A percentile compares a stretch with the other conserved stretches of the same genome.
Evolutionary conservation across 1,140 invertebrate genomes (phyloP).

Genomic region (Dendrolimus punctatus): DNA sequence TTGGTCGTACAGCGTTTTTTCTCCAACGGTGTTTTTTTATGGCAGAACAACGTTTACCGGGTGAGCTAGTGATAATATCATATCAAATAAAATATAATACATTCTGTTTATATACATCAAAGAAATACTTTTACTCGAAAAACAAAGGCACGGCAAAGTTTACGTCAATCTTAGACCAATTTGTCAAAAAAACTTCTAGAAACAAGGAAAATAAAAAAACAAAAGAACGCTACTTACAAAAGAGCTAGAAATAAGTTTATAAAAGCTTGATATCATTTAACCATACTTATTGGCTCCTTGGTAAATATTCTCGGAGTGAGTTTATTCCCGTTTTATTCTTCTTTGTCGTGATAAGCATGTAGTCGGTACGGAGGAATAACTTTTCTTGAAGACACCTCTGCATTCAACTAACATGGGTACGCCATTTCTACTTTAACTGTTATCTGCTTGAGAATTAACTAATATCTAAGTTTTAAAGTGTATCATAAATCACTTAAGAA

Average conservation of each 20-base stretch:
- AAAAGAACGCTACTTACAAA: slow-evolving; percentile 2
- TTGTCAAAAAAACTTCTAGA: background rate
- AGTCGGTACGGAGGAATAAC: slow-evolving; percentile 1
- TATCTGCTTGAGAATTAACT: slow-evolving; percentile 1
- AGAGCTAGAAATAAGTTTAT: slow-evolving; percentile 5
- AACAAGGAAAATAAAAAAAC: background rate
- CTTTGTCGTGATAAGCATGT: background rate
- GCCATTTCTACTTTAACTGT: background rate
- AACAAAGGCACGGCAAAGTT: too few species aligned
- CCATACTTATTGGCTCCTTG: slow-evolving; percentile 6
- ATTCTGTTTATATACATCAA: too few species aligned
- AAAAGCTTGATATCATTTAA: slow-evolving; percentile 6
- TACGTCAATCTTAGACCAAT: too few species aligned
- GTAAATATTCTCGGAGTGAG: slow-evolving; percentile 1
- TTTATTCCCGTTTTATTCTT: slow-evolving; percentile 2
- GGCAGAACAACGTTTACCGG: too few species aligned
- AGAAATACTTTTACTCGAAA: too few species aligned
- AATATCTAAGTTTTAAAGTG: too few species aligned
- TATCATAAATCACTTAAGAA: too few species aligned
- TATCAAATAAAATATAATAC: too few species aligned
- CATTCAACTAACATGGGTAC: background rate
- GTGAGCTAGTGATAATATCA: too few species aligned
- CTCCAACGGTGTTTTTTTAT: too few species aligned
- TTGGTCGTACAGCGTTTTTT: too few species aligned
- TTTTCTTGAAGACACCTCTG: slow-evolving; percentile 8